Percentiles rank a stretch among this genome's conserved stretches.
Conservation (phyloP, 2,797 vertebrate genomes). For the Sebastes minor region DNA sequence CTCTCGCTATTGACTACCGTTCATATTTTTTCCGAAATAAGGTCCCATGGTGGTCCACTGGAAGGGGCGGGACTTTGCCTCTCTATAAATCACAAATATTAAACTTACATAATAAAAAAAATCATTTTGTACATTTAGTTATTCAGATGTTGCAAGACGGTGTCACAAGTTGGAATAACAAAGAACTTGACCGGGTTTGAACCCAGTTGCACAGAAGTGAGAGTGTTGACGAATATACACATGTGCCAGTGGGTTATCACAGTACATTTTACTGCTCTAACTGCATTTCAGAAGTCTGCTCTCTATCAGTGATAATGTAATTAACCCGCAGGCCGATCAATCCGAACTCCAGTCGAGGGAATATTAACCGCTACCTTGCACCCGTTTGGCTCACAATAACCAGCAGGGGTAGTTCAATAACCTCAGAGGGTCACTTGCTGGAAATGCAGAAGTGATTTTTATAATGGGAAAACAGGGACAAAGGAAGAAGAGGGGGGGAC, state of each 20-base stretch:
- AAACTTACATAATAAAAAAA: neutral
- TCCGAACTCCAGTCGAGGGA: conserved; percentile 39
- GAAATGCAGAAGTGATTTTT: conserved; percentile 64
- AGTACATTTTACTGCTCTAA: neutral
- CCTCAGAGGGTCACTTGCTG: conserved; percentile 38
- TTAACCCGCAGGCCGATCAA: conserved; percentile 45
- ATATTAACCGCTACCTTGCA: conserved; percentile 1
- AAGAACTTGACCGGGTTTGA: conserved; percentile 3
- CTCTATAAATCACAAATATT: neutral
- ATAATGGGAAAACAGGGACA: conserved; percentile 35
- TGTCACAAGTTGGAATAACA: neutral
- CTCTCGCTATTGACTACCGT: no score
- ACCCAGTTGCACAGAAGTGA: conserved; percentile 25
- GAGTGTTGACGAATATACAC: neutral
- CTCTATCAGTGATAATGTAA: neutral
- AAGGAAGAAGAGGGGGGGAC: neutral
- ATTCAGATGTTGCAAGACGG: neutral
- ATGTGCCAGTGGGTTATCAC: neutral
- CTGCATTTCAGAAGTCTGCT: neutral
- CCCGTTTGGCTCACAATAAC: conserved; percentile 2
- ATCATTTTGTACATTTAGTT: neutral
- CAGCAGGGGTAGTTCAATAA: conserved; percentile 54
- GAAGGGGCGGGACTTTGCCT: no score
- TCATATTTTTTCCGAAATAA: no score
- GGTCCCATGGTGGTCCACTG: no score